Evolutionary conservation across 1,140 invertebrate genomes (phyloP), one percentile per base, ranked within the genome.

Genomic region (Hypsibius dujardini): DNA sequence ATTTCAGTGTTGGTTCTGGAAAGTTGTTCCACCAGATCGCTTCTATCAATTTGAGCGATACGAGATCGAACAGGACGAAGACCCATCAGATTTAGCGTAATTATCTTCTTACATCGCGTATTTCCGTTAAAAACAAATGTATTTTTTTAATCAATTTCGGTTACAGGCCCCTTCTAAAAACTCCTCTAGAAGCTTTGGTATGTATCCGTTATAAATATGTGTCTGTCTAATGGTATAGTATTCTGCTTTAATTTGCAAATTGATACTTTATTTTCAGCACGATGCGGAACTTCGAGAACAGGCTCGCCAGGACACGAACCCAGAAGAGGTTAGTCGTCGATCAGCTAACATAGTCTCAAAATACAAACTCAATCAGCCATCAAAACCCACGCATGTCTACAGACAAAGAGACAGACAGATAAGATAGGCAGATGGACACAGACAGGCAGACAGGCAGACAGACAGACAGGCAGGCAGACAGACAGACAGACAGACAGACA

Each of bases 21-120:
- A n/a, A n/a, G 50, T 56, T 7, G 50, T 56, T 7, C 50, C 50
- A 7, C 50, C 50, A 7, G 50, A 56, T 56, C 50, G 50, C 50
- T 56, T 56, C n/a, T 56, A 56, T 56, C 7, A 56, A 56, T 56
- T 56, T 56, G 50, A 56, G 50, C 50, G 50, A n/a, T 56, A 56
- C 50, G 50, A 56, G 50, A 56, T 56, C 50, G 50, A 56, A 56
- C 50, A 56, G n/a, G 50, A 56, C 50, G 50, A 56, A 56, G 50
- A 56, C 50, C 50, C 50, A 7, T 56, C 50, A 7, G 50, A 56
- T n/a, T 56, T 56, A n/a, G 50, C 50, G 50, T 56, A 56, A 56
- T n/a, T 56, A n/a, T n/a, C 50, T 7, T n/a, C 50, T 7, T 56
- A 56, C 50, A 7, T 7, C n/a, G 7, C 50, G n/a, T 56, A n/a